Evolutionary conservation across 1,140 invertebrate genomes (phyloP), one percentile per base, ranked within the genome.

Genomic region (Triops longicaudatus): DNA sequence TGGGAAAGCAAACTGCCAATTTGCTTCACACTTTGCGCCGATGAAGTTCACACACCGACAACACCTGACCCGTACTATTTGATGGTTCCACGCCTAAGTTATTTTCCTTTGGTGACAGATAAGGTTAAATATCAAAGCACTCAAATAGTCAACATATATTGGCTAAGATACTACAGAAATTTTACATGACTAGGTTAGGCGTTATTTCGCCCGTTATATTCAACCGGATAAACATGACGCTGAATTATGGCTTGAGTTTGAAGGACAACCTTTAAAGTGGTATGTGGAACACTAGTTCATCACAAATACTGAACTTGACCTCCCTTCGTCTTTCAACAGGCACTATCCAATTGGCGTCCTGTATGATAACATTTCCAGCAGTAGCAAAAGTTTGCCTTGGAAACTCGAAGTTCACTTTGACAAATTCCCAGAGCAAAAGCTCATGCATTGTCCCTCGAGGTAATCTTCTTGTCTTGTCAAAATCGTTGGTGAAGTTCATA

Each of bases 341-440:
- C 96, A 99, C 83, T 94, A 96, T 86, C 97, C 98, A 22, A 94
- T 99, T 81, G 98, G 98, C 74, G 91, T 98, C 31, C 86, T 98
- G 5, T 95, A 92, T 86, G 98, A 99, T 86, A 85, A 98, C 76
- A 88, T 89, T 83, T 84, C 84, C 77, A 87, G 87, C 5, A 88
- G 89, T 79, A 90, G 92, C 76, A 88, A 90, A 37, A 87, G 90
- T 79, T 86, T 98, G 44, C 97, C 97, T 0, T 99, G 97, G 97
- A 90, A 88, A 79, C 86, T 99, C 12, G 96, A 91, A 50, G 94
- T 98, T n/a, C 95, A 98, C 84, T 98, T 98, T 86, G 92, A 93
- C 76, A 92, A 92, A 81, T 95, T 94, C 84, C 93, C 95, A 75
- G 94, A 94, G 82, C 88, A 90, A 75, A 86, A 90, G 79, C 86